Conservation (phyloP, 2,888 invertebrate species). For the Patella depressa region DNA sequence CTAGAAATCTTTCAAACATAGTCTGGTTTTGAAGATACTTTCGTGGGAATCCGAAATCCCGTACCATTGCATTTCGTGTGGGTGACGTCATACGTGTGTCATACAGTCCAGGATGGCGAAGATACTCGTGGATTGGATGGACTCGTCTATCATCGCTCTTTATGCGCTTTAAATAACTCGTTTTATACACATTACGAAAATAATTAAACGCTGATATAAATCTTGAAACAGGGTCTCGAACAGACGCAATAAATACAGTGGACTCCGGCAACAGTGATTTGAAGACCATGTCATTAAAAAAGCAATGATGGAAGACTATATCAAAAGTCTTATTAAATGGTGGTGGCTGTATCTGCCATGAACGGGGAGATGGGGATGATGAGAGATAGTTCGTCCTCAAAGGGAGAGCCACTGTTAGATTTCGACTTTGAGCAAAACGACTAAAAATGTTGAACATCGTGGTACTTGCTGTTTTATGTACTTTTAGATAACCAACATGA, state of each 20-base stretch:
- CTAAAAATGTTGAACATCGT: background rate
- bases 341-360: background rate
- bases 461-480: slow-evolving; percentile 2
- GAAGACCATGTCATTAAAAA: background rate
- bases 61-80: background rate
- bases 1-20: background rate
- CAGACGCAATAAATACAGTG: background rate
- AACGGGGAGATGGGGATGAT: background rate
- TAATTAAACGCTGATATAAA: background rate
- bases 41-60: background rate
- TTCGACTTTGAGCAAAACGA: background rate
- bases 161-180: no score
- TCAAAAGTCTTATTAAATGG: background rate
- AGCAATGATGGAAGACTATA: background rate
- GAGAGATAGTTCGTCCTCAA: background rate
- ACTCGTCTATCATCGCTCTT: background rate
- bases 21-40: background rate
- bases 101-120: background rate
- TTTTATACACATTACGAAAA: background rate
- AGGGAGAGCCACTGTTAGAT: background rate
- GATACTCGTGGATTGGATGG: background rate
- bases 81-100: background rate
- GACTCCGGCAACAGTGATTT: background rate
- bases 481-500: slow-evolving; percentile 2
- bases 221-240: background rate